phyloP scores from a whole-genome alignment of 2,797 vertebrate species.

The Valencia hispanica region DNA sequence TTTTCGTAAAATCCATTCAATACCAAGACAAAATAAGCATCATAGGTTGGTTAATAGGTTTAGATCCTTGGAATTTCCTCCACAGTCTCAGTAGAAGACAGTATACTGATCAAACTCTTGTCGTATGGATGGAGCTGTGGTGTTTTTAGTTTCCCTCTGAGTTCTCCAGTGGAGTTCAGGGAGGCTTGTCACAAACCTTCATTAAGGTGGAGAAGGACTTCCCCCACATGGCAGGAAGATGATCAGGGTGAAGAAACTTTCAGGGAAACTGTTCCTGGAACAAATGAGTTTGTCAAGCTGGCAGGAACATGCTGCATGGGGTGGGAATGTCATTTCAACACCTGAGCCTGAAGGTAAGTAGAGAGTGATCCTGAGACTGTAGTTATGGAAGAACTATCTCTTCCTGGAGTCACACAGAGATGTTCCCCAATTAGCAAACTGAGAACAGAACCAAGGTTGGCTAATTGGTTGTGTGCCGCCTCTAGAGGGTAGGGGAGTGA shows the following conservation, averaged over 20 bases:
- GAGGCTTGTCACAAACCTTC: constrained; percentile 16
- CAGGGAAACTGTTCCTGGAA: constrained; percentile 45
- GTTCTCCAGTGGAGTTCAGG: background rate
- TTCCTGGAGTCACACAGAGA: constrained; percentile 35
- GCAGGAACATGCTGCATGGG: constrained; percentile 50
- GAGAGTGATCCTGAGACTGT: constrained; percentile 19
- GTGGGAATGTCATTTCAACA: constrained; percentile 60
- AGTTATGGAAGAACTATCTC: constrained; percentile 37
- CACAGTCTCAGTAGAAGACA: no score
- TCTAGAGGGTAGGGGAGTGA: constrained; percentile 18
- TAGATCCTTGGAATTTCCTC: no score
- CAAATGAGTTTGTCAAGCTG: constrained; percentile 66
- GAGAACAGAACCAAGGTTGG: constrained; percentile 21
- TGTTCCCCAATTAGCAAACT: constrained; percentile 40
- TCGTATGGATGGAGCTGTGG: background rate
- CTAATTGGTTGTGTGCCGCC: constrained; percentile 27
- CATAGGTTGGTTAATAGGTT: no score
- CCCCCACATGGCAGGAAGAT: constrained; percentile 30
- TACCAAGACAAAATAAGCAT: no score
- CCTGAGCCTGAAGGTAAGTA: constrained; percentile 43
- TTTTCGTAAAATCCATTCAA: no score
- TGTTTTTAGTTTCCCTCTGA: background rate
- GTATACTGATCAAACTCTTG: no score
- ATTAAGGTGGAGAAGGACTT: constrained; percentile 8
- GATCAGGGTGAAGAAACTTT: constrained; percentile 53